Conservation (phyloP, 2,113 vertebrate genomes). For the Dinomys branickii region DNA sequence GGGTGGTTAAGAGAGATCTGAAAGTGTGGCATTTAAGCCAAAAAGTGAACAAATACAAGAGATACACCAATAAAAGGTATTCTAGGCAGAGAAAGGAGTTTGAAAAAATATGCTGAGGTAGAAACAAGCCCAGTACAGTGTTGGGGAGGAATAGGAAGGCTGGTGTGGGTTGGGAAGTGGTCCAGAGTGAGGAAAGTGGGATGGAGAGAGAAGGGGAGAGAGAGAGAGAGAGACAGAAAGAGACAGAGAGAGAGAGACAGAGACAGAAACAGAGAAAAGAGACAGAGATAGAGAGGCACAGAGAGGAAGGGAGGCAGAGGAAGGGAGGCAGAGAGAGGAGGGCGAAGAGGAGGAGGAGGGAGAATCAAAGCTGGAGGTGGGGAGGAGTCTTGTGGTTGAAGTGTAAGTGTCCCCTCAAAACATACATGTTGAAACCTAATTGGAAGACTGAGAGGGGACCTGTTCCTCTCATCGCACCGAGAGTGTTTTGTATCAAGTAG, state of each 20-base stretch:
- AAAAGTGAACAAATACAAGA: not conserved
- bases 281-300: not conserved
- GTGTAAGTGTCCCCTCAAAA: not conserved
- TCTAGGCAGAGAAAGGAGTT: not conserved
- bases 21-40: not conserved
- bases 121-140: not conserved
- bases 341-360: too few relatives aligned
- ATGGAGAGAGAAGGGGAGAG: not conserved
- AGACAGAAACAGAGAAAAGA: not conserved
- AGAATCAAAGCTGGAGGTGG: not conserved
- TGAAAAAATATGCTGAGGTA: not conserved
- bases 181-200: not conserved
- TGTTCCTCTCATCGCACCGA: not conserved
- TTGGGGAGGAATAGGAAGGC: not conserved
- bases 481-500: not conserved
- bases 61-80: not conserved
- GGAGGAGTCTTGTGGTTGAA: not conserved
- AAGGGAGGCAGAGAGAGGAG: not conserved
- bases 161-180: not conserved
- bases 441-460: not conserved
- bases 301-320: not conserved
- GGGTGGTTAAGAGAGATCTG: not conserved
- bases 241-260: not conserved
- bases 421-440: not conserved
- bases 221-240: not conserved